Percentiles rank a stretch among this genome's conserved stretches.
Evolutionary conservation across 2,113 vertebrate species (phyloP).

Genomic region (Strix aluco): DNA sequence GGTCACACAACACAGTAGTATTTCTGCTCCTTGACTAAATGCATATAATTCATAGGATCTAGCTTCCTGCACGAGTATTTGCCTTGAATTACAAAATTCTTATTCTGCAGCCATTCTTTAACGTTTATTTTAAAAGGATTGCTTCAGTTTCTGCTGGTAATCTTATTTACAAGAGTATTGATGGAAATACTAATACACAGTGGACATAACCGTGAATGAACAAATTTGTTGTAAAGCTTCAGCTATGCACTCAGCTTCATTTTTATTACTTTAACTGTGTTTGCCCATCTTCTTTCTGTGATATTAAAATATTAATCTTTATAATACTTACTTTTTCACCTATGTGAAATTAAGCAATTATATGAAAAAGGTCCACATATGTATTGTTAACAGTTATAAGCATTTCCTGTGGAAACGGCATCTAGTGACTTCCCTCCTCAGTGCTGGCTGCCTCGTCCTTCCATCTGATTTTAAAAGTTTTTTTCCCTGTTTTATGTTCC

Average conservation of each 20-base stretch:
- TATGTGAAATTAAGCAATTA: background rate
- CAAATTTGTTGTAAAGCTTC: conserved; percentile 10
- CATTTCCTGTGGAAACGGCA: background rate
- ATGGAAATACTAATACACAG: background rate
- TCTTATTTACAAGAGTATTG: conserved; percentile 11
- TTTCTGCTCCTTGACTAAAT: conserved; percentile 38
- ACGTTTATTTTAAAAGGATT: background rate
- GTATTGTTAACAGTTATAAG: background rate
- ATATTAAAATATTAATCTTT: background rate
- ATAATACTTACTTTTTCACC: background rate
- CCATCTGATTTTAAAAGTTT: background rate
- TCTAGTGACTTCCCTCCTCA: background rate
- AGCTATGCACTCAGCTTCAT: background rate
- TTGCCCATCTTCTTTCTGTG: background rate
- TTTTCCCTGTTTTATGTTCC: background rate
- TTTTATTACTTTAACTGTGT: background rate
- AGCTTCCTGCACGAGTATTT: background rate
- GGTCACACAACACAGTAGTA: conserved; percentile 20
- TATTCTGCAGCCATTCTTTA: conserved; percentile 12
- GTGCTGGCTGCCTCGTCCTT: background rate
- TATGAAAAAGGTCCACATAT: background rate
- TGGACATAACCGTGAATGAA: background rate
- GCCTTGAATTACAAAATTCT: conserved; percentile 16
- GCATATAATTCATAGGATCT: background rate
- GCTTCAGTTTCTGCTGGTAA: background rate